These are phyloP conservation scores for Drosophila obscura DNA, from an alignment of 1,140 invertebrate genomes.

Conservation along the genomic window DNA sequence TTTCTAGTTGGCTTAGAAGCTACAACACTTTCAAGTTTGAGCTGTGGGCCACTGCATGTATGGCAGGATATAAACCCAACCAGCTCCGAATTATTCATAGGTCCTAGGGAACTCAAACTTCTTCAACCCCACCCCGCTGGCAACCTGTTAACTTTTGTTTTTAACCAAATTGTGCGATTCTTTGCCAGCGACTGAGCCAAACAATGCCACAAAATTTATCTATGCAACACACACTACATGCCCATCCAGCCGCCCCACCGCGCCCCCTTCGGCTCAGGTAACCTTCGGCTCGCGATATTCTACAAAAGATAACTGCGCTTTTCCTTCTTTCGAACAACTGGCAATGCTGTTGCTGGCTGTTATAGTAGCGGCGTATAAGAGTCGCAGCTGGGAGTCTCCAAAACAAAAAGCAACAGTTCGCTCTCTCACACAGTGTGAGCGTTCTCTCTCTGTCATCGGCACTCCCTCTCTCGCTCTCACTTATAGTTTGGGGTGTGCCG, in stretches of 20 bases:
- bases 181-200: slow-evolving; percentile 27
- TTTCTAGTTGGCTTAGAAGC: too few species aligned
- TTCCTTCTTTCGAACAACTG: slow-evolving; percentile 42
- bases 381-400: slow-evolving; percentile 30
- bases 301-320: slow-evolving; percentile 78
- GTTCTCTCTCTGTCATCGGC: slow-evolving; percentile 22
- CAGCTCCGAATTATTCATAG: too few species aligned
- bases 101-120: too few species aligned
- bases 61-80: too few species aligned
- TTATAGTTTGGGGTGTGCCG: slow-evolving; percentile 45
- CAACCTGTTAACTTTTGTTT: slow-evolving; percentile 57
- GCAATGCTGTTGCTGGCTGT: slow-evolving; percentile 44
- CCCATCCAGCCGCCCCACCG: not conserved
- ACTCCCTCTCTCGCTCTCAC: slow-evolving; percentile 13
- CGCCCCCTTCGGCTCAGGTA: not conserved
- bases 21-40: too few species aligned
- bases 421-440: slow-evolving; percentile 7
- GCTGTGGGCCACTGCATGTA: too few species aligned
- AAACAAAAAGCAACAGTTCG: slow-evolving; percentile 67
- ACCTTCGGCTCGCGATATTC: slow-evolving; percentile 50
- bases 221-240: slow-evolving; percentile 8
- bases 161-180: slow-evolving; percentile 12
- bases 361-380: slow-evolving; percentile 44
- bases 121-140: not conserved
- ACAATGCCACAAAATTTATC: slow-evolving; percentile 36